phyloP scores from a whole-genome alignment of 2,113 vertebrate genomes.

The Aleadryas rufinucha region DNA sequence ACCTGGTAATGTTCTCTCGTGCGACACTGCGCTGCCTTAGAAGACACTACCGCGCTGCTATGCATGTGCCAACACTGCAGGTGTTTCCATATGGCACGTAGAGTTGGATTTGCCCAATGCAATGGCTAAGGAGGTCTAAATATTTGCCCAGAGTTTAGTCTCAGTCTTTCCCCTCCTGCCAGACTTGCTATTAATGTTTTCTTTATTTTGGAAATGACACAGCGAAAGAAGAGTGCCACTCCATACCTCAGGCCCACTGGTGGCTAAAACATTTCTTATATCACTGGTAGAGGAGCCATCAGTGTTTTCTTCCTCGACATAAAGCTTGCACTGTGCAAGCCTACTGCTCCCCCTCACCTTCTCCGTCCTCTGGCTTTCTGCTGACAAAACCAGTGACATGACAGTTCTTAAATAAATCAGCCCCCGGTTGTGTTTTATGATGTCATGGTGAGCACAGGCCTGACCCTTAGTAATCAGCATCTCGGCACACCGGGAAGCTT shows the following conservation, averaged over 20 bases:
- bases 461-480: slow-evolving; percentile 64
- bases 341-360: not conserved
- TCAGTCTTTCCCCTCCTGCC: not conserved
- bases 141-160: not conserved
- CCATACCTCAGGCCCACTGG: not conserved
- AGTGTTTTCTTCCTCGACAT: not conserved
- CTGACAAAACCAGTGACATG: slow-evolving; percentile 30
- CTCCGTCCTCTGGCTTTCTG: not conserved
- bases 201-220: not conserved
- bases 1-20: not conserved
- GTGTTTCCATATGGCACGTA: not conserved
- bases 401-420: slow-evolving; percentile 58
- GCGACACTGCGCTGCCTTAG: not conserved
- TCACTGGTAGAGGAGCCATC: not conserved
- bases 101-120: not conserved
- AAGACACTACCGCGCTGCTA: not conserved
- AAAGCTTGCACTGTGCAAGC: rapidly evolving
- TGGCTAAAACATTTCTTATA: not conserved
- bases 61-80: rapidly evolving
- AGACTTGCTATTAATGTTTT: not conserved
- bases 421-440: slow-evolving; percentile 12
- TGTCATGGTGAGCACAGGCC: slow-evolving; percentile 49
- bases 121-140: not conserved
- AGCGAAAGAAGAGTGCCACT: not conserved
- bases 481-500: slow-evolving; percentile 44